A percentile compares a stretch with the other conserved stretches of the same genome.
Conservation (phyloP, 2,113 vertebrate species). For the Melanerpes aurifrons region DNA sequence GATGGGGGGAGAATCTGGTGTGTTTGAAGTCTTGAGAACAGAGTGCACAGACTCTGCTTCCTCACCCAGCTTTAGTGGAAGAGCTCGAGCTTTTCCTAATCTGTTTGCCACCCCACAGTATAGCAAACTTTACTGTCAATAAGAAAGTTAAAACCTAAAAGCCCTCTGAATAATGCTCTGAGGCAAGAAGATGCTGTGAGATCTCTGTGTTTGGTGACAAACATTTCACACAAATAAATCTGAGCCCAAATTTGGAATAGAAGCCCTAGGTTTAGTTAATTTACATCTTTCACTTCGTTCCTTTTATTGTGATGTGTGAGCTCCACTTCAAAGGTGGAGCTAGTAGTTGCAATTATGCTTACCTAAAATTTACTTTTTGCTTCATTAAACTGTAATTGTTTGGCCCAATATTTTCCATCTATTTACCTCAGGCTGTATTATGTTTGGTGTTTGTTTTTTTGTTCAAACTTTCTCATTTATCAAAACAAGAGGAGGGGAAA, state of each 20-base stretch:
- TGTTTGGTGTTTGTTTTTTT: neutral
- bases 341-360: neutral
- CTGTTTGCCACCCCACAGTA: constrained; percentile 47
- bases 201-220: constrained; percentile 15
- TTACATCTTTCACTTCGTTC: neutral
- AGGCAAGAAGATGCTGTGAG: constrained; percentile 21
- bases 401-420: neutral
- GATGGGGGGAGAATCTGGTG: neutral
- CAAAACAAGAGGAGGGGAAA: neutral
- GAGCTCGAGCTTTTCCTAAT: constrained; percentile 41
- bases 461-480: neutral
- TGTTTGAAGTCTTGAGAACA: constrained; percentile 69
- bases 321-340: neutral
- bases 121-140: constrained; percentile 56
- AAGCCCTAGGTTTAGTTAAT: neutral
- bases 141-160: constrained; percentile 53
- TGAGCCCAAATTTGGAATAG: neutral
- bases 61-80: constrained; percentile 46
- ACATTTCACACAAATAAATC: neutral
- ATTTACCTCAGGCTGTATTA: neutral
- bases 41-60: constrained; percentile 18
- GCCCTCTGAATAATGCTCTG: constrained; percentile 20
- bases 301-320: neutral
- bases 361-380: neutral
- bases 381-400: constrained; percentile 7